Evolutionary conservation across 2,888 invertebrate species (phyloP).

Genomic region (Coecobrya sp.): DNA sequence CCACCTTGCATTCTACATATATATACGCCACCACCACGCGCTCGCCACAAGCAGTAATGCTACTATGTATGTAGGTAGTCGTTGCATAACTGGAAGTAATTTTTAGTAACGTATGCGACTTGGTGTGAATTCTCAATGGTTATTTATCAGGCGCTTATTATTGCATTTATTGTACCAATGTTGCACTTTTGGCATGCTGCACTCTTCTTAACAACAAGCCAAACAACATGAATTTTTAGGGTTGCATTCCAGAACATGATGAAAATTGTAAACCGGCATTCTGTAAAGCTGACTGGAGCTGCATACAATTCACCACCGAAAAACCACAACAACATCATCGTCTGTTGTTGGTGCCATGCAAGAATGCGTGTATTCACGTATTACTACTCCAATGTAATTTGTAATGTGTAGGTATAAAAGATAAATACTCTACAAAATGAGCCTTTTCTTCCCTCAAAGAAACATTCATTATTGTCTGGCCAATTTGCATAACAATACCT

Average conservation of each 20-base stretch:
- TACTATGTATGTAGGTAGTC: not conserved
- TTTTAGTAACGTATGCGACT: slow-evolving; percentile 54
- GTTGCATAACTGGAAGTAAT: not conserved
- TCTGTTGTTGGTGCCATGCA: not conserved
- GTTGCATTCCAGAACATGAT: slow-evolving; percentile 37
- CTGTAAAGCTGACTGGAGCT: not conserved
- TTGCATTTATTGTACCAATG: slow-evolving; percentile 45
- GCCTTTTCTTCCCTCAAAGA: slow-evolving; percentile 57
- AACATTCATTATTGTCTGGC: slow-evolving; percentile 57
- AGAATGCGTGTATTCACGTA: not conserved
- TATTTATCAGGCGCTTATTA: slow-evolving; percentile 73
- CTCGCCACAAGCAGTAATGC: slow-evolving; percentile 29
- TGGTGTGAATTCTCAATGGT: slow-evolving; percentile 76
- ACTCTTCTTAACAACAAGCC: slow-evolving; percentile 3
- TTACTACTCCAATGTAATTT: slow-evolving; percentile 41
- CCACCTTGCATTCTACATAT: not conserved
- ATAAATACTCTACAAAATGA: slow-evolving; percentile 64
- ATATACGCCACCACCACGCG: slow-evolving; percentile 21
- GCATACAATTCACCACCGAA: not conserved
- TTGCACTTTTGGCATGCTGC: slow-evolving; percentile 40
- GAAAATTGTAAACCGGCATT: slow-evolving; percentile 41
- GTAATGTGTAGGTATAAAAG: slow-evolving; percentile 56
- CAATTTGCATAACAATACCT: slow-evolving; percentile 75
- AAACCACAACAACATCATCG: not conserved
- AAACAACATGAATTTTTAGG: slow-evolving; percentile 35